phyloP scores from a whole-genome alignment of 2,797 vertebrate genomes.

The Liasis olivaceus region DNA sequence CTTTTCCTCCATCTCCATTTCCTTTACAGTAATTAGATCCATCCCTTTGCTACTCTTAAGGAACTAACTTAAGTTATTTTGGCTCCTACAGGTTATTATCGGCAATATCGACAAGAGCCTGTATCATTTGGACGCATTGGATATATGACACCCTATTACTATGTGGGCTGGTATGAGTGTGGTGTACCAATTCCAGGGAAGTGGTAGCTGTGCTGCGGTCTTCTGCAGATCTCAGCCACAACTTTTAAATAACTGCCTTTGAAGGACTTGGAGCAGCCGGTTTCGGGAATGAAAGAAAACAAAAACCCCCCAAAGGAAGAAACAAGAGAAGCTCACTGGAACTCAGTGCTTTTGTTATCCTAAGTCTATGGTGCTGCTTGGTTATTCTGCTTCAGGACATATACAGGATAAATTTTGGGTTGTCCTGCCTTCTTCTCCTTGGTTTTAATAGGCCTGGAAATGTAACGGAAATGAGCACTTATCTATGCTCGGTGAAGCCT shows the following conservation, averaged over 20 bases:
- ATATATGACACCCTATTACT: conserved; percentile 86
- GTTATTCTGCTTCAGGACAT: conserved; percentile 56
- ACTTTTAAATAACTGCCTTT: conserved; percentile 37
- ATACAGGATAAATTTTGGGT: conserved; percentile 34
- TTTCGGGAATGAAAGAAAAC: conserved; percentile 50
- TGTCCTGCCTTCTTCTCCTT: conserved; percentile 51
- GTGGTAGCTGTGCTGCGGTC: conserved; percentile 80
- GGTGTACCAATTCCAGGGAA: conserved; percentile 98
- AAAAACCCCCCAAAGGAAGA: conserved; percentile 55
- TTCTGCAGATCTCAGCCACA: conserved; percentile 32
- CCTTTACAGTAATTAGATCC: not conserved
- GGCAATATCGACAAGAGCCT: conserved; percentile 93
- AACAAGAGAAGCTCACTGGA: conserved; percentile 54
- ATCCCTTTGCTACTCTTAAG: not conserved
- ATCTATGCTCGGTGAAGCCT: conserved; percentile 41
- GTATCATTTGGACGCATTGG: conserved; percentile 92
- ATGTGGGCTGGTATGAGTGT: conserved; percentile 98
- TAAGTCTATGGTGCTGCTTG: conserved; percentile 61
- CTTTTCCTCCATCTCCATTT: not conserved
- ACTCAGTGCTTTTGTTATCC: conserved; percentile 51
- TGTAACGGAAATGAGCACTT: conserved; percentile 8
- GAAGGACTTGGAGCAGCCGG: conserved; percentile 72
- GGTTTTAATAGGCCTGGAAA: conserved; percentile 50
- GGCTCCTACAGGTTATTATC: conserved; percentile 82
- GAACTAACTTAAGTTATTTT: conserved; percentile 18